Base-by-base conservation (phyloP, 2,888 invertebrate species). In the Vandiemenella viatica region DNA sequence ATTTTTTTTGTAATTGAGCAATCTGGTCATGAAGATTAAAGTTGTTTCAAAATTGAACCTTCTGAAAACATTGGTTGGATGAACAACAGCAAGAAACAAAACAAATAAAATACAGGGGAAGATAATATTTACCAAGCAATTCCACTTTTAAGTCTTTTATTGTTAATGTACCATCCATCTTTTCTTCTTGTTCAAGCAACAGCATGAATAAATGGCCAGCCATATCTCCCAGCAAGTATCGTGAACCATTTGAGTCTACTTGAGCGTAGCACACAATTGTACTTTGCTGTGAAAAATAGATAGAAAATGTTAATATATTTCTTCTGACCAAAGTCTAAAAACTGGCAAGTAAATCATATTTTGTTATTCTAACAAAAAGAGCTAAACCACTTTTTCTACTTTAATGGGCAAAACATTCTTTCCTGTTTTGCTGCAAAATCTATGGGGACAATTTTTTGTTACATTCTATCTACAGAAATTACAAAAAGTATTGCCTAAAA, bases 121-220 rank as follows among this genome's bases (percentile, higher is more conserved):
- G 10, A 13, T 13, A 32, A 32, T 18, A 59, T 65, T 65, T 67
- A 74, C 90, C 92, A 4, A 95, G 69, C 15, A 90, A 71, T 65
- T 95, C 93, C 2, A 96, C 91, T 69, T 93, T 93, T 17, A 96
- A 75, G 63, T 95, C 92, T 64, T 85, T 89, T 4, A 96, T 89
- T 0, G 76, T 70, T 52, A 77, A 75, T 0, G 79, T 74, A 32
- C 87, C 88, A 61, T 88, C 88, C 45, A 77, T 72, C 59, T 78
- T 78, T 56, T 81, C 84, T 54, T 86, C 85, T 48, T 84, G 77
- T 59, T 95, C 93, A 49, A 98, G 71, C 55, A 97, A 78, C 37
- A 98, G 68, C 95, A 98, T 95, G 66, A 93, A 96, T 49, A 98
- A 72, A 58, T 93, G 63, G 0, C 98, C 98, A 13, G 87, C 85